A percentile compares a stretch with the other conserved stretches of the same genome.
phyloP scores from a whole-genome alignment of 2,113 vertebrate genomes.

The Saimiri boliviensis region DNA sequence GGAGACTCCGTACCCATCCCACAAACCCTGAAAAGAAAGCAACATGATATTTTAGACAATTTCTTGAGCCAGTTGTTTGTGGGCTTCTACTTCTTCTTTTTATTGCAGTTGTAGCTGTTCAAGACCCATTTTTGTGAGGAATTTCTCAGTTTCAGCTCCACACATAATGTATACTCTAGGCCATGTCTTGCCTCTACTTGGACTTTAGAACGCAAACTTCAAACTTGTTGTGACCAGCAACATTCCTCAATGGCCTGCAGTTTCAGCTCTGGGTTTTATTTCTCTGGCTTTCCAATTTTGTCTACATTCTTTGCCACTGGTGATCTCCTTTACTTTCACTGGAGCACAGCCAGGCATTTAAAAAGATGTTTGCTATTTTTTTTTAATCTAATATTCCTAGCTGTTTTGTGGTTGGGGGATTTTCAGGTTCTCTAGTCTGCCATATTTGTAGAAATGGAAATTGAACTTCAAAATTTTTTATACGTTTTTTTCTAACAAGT shows the following conservation, averaged over 20 bases:
- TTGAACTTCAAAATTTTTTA: neutral
- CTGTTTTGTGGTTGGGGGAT: neutral
- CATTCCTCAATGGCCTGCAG: neutral
- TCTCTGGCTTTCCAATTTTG: neutral
- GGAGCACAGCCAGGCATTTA: neutral
- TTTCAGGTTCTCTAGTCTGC: neutral
- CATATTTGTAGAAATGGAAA: neutral
- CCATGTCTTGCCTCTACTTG: neutral
- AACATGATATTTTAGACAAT: neutral
- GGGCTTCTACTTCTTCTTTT: neutral
- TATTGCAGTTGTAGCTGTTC: neutral
- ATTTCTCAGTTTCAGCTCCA: neutral
- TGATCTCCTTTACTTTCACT: neutral
- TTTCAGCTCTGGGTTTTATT: neutral
- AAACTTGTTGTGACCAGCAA: neutral
- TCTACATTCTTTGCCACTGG: neutral
- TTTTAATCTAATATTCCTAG: neutral
- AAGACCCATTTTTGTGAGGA: neutral
- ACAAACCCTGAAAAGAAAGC: neutral
- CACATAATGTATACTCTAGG: neutral
- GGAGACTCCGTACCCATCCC: neutral
- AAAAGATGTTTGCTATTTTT: neutral
- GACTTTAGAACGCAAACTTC: neutral
- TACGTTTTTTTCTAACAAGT: conserved; percentile 5
- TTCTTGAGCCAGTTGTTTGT: neutral